Conservation (phyloP, 2,888 invertebrate species). For the Machimus rusticus region DNA sequence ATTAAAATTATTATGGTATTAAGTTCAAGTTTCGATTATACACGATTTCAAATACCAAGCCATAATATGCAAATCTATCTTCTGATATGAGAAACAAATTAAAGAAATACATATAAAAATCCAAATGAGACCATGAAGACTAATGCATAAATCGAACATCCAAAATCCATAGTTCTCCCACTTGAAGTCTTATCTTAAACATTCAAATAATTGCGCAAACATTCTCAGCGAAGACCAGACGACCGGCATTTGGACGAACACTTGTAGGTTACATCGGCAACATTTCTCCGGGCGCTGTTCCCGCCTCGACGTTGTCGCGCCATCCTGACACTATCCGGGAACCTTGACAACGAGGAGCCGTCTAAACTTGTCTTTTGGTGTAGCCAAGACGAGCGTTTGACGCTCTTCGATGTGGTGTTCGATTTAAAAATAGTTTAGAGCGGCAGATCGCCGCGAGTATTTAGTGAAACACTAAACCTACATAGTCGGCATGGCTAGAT, state of each 20-base stretch:
- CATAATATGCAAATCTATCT: background rate
- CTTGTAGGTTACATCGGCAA: background rate
- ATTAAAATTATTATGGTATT: too few relatives aligned
- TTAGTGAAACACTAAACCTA: slow-evolving; percentile 35
- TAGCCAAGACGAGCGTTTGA: slow-evolving; percentile 14
- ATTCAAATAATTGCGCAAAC: background rate
- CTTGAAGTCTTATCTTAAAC: background rate
- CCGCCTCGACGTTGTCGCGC: background rate
- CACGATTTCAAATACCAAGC: background rate
- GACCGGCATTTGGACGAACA: background rate
- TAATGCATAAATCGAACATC: background rate
- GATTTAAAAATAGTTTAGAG: slow-evolving; percentile 34
- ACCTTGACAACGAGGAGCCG: slow-evolving; percentile 36
- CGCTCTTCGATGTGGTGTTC: slow-evolving; percentile 16
- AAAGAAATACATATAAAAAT: background rate
- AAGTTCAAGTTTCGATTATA: background rate
- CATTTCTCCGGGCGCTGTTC: background rate
- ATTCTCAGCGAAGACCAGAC: background rate
- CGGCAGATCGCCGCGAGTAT: slow-evolving; percentile 1
- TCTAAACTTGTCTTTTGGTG: slow-evolving; percentile 13
- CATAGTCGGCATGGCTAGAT: background rate
- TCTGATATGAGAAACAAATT: background rate
- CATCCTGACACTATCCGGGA: background rate
- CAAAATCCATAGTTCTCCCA: background rate
- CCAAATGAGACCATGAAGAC: background rate